Evolutionary conservation across 2,888 invertebrate genomes (phyloP).

Genomic region (Megamerina dolium): DNA sequence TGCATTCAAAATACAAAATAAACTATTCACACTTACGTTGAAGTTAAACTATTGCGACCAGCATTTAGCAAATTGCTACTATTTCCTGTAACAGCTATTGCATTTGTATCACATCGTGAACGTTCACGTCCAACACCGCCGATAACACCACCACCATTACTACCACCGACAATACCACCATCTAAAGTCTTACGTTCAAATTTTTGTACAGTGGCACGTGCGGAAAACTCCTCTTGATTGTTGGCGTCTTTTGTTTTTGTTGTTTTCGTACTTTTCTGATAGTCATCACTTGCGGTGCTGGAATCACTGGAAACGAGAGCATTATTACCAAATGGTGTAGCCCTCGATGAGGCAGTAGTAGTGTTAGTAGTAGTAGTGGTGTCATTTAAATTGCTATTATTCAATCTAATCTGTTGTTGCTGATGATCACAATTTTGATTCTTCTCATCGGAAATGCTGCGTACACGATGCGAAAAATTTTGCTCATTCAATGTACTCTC

Average conservation of each 20-base stretch:
- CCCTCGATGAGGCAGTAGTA: background rate
- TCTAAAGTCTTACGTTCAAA: constrained; percentile 40
- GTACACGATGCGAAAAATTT: constrained; percentile 31
- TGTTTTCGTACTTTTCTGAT: constrained; percentile 14
- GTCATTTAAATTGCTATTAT: constrained; percentile 5
- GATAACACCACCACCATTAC: constrained; percentile 7
- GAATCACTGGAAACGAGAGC: background rate
- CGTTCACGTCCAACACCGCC: constrained; percentile 23
- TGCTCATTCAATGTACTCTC: constrained; percentile 33
- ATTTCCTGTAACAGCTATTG: constrained; percentile 22
- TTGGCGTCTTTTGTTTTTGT: constrained; percentile 2
- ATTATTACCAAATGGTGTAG: background rate
- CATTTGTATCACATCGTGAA: no score
- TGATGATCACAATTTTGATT: constrained; percentile 49
- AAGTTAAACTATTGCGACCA: constrained; percentile 32
- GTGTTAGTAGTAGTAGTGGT: background rate
- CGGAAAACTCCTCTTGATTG: constrained; percentile 28
- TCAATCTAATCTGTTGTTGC: no score
- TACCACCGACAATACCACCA: constrained; percentile 24
- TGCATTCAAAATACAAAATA: no score
- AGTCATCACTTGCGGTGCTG: constrained; percentile 21
- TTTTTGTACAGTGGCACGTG: constrained; percentile 34
- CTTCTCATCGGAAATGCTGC: constrained; percentile 49
- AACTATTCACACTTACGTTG: constrained; percentile 41
- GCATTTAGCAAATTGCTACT: constrained; percentile 14